Evolutionary conservation across 2,797 vertebrate species (phyloP), one percentile per base, ranked within the genome.

Genomic region (Anguilla obscura): DNA sequence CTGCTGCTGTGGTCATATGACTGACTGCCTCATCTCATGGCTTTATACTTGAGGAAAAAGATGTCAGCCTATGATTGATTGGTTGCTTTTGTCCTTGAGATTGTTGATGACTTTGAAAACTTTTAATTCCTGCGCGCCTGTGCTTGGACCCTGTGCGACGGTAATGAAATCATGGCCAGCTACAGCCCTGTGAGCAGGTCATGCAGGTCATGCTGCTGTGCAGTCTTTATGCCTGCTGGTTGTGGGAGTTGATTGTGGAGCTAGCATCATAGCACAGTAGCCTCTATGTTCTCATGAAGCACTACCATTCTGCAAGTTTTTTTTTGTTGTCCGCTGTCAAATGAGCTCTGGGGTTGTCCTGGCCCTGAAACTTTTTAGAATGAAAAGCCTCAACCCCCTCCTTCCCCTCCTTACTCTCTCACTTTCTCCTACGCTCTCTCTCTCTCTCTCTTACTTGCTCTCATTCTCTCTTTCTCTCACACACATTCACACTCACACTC

Each of bases 281-380:
- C 71, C 50, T 76, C 87, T 52, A 27, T 79, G 27, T 84, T 33
- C 84, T 85, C 84, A 63, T 27, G n/a, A 86, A 63, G 30, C 52
- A 33, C 50, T 30, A 24, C 14, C 52, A 54, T 69, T 69, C 48
- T 9, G 56, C 52, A 27, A 50, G 33, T 1, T 1, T 7, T 45
- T 90, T 82, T n/a, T 87, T 63, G 45, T 92, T 93, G 86, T 91
- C 88, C 89, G 82, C 91, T 69, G 90, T 89, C 66, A 91, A 88
- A 86, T 85, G 87, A 84, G 27, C 90, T 88, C 90, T 91, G 90
- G 90, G 88, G 91, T 91, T 90, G 87, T 90, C 88, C 91, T 92
- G 91, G 91, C 92, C 92, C 89, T 92, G 90, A 95, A 94, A 92
- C 89, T 90, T 90, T 80, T 30, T 90, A 88, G 89, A 92, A 92